phyloP scores from a whole-genome alignment of 2,888 invertebrate species.

The Agrotis puta region DNA sequence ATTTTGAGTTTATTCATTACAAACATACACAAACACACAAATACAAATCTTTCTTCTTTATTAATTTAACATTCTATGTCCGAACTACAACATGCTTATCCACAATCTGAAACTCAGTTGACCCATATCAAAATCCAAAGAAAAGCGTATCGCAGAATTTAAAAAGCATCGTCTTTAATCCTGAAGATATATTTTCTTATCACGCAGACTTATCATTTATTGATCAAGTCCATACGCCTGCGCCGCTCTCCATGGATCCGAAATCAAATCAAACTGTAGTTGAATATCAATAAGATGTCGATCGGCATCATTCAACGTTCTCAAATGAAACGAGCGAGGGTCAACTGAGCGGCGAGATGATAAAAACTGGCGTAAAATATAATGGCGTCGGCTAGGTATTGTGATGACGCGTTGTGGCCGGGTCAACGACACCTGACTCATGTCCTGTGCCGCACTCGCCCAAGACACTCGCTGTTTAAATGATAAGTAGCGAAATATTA shows the following conservation, averaged over 20 bases:
- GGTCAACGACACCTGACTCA: conserved; percentile 89
- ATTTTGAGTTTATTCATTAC: too few relatives aligned
- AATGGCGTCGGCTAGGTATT: conserved; percentile 80
- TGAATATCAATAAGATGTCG: conserved; percentile 56
- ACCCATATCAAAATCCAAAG: neutral
- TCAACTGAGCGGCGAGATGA: conserved; percentile 61
- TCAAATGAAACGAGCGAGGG: conserved; percentile 57
- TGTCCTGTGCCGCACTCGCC: conserved; percentile 75
- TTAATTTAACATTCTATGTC: too few relatives aligned
- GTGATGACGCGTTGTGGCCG: conserved; percentile 78
- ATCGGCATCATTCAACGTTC: conserved; percentile 53
- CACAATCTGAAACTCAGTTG: neutral
- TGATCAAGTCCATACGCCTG: conserved; percentile 8
- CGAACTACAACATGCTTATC: neutral
- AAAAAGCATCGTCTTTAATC: neutral
- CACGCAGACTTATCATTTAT: neutral
- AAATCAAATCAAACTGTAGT: conserved; percentile 47
- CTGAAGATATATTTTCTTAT: neutral
- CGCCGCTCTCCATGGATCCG: conserved; percentile 13
- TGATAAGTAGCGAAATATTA: conserved; percentile 73
- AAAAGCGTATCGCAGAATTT: neutral
- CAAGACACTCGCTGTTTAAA: conserved; percentile 77
- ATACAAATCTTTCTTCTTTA: too few relatives aligned
- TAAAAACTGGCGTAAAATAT: conserved; percentile 74
- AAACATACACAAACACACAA: too few relatives aligned